Evolutionary conservation across 1,140 invertebrate species (phyloP).

Genomic region (Elymnias hypermnestra): DNA sequence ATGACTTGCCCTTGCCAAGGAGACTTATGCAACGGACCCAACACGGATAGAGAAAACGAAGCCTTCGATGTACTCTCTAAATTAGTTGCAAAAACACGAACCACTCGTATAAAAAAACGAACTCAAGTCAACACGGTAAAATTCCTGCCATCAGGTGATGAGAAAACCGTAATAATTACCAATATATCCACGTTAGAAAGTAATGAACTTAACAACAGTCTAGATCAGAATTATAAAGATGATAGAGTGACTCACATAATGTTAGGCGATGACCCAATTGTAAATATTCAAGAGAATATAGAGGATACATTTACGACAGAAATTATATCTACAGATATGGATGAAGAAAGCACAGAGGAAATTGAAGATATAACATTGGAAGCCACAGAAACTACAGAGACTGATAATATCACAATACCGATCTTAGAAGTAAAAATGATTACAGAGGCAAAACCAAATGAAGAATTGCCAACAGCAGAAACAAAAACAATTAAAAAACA

Average conservation of each 20-base stretch:
- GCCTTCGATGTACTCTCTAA: constrained; percentile 44
- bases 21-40: constrained; percentile 71
- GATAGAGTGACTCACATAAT: constrained; percentile 18
- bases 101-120: constrained; percentile 32
- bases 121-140: constrained; percentile 15
- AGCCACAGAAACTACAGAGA: constrained; percentile 8
- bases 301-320: constrained; percentile 5
- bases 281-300: constrained; percentile 8
- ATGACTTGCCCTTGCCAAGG: constrained; percentile 75
- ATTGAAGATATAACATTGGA: neutral
- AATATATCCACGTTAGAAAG: constrained; percentile 22
- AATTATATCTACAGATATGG: no score
- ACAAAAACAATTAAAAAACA: no score
- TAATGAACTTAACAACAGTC: constrained; percentile 3
- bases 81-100: constrained; percentile 36
- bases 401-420: neutral
- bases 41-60: constrained; percentile 47
- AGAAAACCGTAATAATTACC: constrained; percentile 26
- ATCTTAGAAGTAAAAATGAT: constrained; percentile 15
- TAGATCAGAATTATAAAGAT: constrained; percentile 3
- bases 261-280: constrained; percentile 10
- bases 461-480: constrained; percentile 47
- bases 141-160: constrained; percentile 13
- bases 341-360: constrained; percentile 7
- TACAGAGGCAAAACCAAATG: constrained; percentile 34